Evolutionary conservation across 2,113 vertebrate genomes (phyloP), one percentile per base, ranked within the genome.

Genomic region (Tamias sibiricus): DNA sequence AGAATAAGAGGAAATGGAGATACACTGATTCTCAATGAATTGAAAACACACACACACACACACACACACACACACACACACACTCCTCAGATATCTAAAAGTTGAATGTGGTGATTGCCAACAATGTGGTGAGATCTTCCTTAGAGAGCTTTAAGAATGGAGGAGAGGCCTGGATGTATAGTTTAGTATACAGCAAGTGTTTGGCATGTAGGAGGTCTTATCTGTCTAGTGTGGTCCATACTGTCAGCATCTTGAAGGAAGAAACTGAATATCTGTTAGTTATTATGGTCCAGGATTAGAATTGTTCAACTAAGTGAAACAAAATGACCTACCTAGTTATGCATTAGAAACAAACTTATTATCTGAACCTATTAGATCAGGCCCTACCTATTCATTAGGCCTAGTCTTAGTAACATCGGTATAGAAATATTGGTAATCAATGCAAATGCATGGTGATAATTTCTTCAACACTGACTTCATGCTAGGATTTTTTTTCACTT

Each of bases 261-360:
- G 42, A 4, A 93, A 77, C 1, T 57, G 64, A 83, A 32, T 88
- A 37, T 93, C 19, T 95, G 9, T 68, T 44, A 79, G 86, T 84
- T 72, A 22, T 59, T 66, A 83, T 37, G 44, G 28, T 54, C 62
- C 6, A 80, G 32, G 7, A 13, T 40, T 72, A 87, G 40, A 52
- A 24, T 97, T 96, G 37, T 54, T 87, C 80, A 81, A 79, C n/a
- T 54, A 24, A 91, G 47, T n/a, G 28, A 80, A 59, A 80, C 47
- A 83, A 8, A 80, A 52, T 66, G 28, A 97, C 79, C 17, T 68
- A 85, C 20, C 26, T 89, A 44, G 32, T 5, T 68, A 19, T 54
- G 54, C 80, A 44, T n/a, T 62, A 8, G 57, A 82, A 92, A 8
- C 32, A 87, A 87, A 94, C 66, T 80, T 92, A 17, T 75, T 87